These are phyloP conservation scores for Triplophysa bombifrons DNA, from an alignment of 2,797 vertebrate genomes.

Conservation along the genomic window DNA sequence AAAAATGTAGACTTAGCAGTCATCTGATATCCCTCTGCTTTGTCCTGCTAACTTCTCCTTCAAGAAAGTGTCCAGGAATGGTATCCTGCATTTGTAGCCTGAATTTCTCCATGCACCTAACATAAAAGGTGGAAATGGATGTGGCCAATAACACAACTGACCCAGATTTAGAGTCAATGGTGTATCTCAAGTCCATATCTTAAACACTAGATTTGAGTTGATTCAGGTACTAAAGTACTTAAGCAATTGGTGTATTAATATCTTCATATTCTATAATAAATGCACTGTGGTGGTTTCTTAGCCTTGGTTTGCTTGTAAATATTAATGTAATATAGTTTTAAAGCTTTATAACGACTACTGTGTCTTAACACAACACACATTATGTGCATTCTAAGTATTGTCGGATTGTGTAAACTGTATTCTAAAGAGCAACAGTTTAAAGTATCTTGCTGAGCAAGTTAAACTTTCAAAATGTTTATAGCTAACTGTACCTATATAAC, in stretches of 20 bases:
- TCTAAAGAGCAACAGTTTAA: neutral
- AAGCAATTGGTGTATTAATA: neutral
- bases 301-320: neutral
- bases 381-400: neutral
- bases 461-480: neutral
- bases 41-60: neutral
- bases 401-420: neutral
- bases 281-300: neutral
- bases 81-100: neutral
- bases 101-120: too few relatives aligned
- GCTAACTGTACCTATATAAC: neutral
- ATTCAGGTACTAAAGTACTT: neutral
- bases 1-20: neutral
- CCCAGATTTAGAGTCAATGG: neutral
- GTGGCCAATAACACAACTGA: neutral
- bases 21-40: conserved; percentile 11
- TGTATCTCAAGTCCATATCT: neutral
- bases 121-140: neutral
- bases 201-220: neutral
- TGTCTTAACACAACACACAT: neutral
- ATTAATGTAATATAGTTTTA: neutral
- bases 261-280: neutral
- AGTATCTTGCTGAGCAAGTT: neutral
- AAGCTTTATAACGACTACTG: neutral
- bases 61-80: neutral